Evolutionary conservation across 2,888 invertebrate species (phyloP), one percentile per base, ranked within the genome.

Genomic region (Auanema freiburgensis): DNA sequence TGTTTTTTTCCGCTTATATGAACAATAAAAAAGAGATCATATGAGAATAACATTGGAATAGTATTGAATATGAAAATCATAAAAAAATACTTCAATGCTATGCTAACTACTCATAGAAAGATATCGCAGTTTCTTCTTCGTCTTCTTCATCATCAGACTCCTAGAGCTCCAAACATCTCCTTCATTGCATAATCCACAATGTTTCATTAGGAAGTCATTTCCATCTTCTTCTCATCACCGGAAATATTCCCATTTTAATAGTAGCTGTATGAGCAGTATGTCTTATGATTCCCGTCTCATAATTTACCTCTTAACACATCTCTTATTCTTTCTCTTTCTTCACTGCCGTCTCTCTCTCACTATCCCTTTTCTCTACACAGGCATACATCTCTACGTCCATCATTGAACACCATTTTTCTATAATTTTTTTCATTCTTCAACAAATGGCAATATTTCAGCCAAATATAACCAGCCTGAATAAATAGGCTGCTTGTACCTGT

Each of bases 41-140:
- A 52, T n/a, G 8, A 25, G 33, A 52, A 52, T 25, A 40, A 16
- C 53, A 52, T 52, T 40, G 25, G 53, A 52, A 40, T 52, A 52
- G 53, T 21, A 40, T 16, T 16, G 23, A 52, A 23, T 40, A 23
- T 18, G 16, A 10, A 52, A 40, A 40, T 52, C 40, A 51, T 14
- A 11, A 51, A 51, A 51, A 23, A 51, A 11, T 51, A 24, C 16
- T 51, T 24, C 12, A 24, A 51, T 51, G n/a, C 16, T 51, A 46
- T 23, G n/a, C 51, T 14, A n/a, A n/a, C 24, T 51, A 16, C n/a
- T 51, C n/a, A n/a, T 51, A 51, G 12, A 14, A 24, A 5, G 18
- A 46, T 3, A 18, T 46, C 4, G 18, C 10, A 51, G 25, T n/a
- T 46, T 6, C 21, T 46, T 5, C 18, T 46, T 46, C 21, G 3